phyloP scores from a whole-genome alignment of 2,113 vertebrate species.

The Toxotes jaculatrix region DNA sequence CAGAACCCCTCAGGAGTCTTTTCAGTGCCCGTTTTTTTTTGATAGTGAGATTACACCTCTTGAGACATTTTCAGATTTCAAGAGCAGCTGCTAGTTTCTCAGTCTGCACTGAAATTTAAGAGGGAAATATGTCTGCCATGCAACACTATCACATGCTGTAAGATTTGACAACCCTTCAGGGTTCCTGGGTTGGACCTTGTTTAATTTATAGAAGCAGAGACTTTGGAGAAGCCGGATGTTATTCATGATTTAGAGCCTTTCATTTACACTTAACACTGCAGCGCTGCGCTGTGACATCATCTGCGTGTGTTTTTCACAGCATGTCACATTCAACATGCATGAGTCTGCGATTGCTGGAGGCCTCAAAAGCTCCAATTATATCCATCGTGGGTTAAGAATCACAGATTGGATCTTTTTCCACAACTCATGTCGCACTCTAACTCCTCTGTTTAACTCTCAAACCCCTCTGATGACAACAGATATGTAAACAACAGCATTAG shows the following conservation, averaged over 20 bases:
- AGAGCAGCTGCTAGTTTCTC: constrained; percentile 50
- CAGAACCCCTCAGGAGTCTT: constrained; percentile 39
- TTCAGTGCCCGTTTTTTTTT: constrained; percentile 28
- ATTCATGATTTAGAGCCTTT: constrained; percentile 71
- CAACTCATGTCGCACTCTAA: neutral
- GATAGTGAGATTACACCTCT: constrained; percentile 51
- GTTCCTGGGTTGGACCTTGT: constrained; percentile 44
- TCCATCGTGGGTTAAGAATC: constrained; percentile 30
- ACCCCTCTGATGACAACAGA: constrained; percentile 31
- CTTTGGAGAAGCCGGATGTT: constrained; percentile 61
- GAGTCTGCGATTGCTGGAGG: constrained; percentile 48
- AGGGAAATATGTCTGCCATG: constrained; percentile 32
- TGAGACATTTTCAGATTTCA: constrained; percentile 47
- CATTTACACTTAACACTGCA: constrained; percentile 58
- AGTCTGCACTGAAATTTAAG: constrained; percentile 30
- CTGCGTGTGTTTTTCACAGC: constrained; percentile 68
- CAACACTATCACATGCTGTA: constrained; percentile 13
- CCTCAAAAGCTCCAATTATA: constrained; percentile 57
- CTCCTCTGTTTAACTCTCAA: constrained; percentile 1
- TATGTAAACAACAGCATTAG: constrained; percentile 8
- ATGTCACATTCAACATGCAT: constrained; percentile 78
- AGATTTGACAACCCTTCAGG: constrained; percentile 43
- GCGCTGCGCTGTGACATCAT: constrained; percentile 60
- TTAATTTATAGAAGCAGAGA: constrained; percentile 66
- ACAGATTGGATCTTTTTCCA: constrained; percentile 26